Conservation (phyloP, 1,140 invertebrate species). For the Andrena cerasifolii region DNA sequence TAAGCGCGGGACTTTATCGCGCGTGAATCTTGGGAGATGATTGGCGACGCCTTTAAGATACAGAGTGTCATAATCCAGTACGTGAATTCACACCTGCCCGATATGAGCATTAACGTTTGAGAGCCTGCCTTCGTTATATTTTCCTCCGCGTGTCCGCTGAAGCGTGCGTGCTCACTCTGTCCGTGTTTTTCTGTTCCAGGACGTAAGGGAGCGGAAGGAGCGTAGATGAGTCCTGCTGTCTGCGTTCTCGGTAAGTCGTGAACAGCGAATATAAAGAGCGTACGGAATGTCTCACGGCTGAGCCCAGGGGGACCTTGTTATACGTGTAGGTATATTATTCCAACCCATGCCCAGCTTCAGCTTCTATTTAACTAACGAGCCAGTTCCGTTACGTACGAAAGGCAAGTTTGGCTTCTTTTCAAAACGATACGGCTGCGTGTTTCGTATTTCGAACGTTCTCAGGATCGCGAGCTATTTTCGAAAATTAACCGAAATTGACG, state of each 20-base stretch:
- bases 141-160: not conserved
- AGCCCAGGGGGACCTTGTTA: constrained; percentile 12
- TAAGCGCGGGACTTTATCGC: not conserved
- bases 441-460: constrained; percentile 17
- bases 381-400: constrained; percentile 34
- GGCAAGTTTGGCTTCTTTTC: not conserved
- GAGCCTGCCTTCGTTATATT: not conserved
- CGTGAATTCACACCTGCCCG: constrained; percentile 39
- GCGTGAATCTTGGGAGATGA: constrained; percentile 12
- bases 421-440: constrained; percentile 7
- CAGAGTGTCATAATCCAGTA: constrained; percentile 9
- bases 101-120: constrained; percentile 20
- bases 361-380: constrained; percentile 45
- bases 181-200: constrained; percentile 70
- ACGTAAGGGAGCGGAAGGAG: constrained; percentile 69
- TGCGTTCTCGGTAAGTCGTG: constrained; percentile 72
- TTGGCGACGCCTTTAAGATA: constrained; percentile 28
- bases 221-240: constrained; percentile 78
- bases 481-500: not conserved
- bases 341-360: not conserved
- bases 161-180: not conserved
- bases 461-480: not conserved
- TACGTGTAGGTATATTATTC: constrained; percentile 14
- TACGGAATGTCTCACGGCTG: constrained; percentile 41
- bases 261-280: constrained; percentile 28